Evolutionary conservation across 2,888 invertebrate genomes (phyloP).

Genomic region (Automeris io): DNA sequence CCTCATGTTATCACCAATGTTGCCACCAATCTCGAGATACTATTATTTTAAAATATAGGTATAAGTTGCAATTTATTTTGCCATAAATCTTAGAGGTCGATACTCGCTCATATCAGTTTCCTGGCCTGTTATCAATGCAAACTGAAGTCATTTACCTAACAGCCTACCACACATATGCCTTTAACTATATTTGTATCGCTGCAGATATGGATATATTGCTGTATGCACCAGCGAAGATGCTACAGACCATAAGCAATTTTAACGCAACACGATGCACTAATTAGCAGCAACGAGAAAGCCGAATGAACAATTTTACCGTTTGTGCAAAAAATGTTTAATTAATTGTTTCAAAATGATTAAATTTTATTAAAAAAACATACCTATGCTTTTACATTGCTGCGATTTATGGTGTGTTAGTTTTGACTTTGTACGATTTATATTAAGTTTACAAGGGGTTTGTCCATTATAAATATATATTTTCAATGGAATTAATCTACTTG

Average conservation of each 20-base stretch:
- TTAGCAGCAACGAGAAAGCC: constrained; percentile 35
- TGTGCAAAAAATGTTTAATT: constrained; percentile 35
- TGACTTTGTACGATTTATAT: too few species aligned
- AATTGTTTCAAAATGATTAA: constrained; percentile 25
- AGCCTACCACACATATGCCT: not conserved
- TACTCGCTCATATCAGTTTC: constrained; percentile 1
- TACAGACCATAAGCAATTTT: constrained; percentile 29
- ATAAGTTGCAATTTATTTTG: not conserved
- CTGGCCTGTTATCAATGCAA: constrained; percentile 5
- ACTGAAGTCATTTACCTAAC: not conserved
- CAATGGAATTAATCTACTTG: too few species aligned
- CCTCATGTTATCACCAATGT: too few species aligned
- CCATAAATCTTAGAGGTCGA: constrained; percentile 1
- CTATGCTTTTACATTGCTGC: too few species aligned
- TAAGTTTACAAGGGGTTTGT: too few species aligned
- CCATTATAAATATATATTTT: too few species aligned
- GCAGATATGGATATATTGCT: constrained; percentile 4
- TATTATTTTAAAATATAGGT: not conserved
- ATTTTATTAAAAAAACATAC: not conserved
- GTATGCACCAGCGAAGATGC: constrained; percentile 28
- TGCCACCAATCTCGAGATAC: not conserved
- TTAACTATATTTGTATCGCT: not conserved
- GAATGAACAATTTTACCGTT: constrained; percentile 35
- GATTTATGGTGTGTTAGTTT: too few species aligned
- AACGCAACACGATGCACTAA: constrained; percentile 39